Percentiles rank a stretch among this genome's conserved stretches.
Conservation (phyloP, 2,797 vertebrate genomes). For the Catostomus latipinnis region DNA sequence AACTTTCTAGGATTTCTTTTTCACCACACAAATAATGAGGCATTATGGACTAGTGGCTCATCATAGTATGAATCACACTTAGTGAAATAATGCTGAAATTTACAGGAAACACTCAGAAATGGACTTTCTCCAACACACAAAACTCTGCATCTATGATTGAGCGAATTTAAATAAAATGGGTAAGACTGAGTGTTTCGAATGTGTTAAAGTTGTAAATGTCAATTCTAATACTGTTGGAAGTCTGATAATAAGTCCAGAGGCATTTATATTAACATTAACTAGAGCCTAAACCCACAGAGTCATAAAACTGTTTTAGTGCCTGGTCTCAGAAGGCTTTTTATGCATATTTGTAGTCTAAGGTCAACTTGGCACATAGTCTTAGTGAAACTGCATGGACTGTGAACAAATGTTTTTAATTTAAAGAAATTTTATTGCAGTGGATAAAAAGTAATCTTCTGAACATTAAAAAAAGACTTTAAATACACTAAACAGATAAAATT, state of each 20-base stretch:
- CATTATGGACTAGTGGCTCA: neutral
- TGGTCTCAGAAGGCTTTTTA: slow-evolving; percentile 29
- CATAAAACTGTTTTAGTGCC: slow-evolving; percentile 35
- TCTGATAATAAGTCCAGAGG: slow-evolving; percentile 31
- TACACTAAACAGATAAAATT: too few species aligned
- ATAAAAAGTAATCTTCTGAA: neutral
- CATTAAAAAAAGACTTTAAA: too few species aligned
- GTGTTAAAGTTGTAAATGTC: too few species aligned
- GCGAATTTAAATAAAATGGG: neutral
- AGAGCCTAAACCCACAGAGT: slow-evolving; percentile 33
- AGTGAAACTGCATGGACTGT: slow-evolving; percentile 13
- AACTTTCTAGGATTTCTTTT: neutral
- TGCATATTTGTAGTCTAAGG: slow-evolving; percentile 42
- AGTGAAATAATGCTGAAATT: neutral
- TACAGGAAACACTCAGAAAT: neutral
- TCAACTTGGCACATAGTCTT: slow-evolving; percentile 50
- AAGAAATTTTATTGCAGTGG: slow-evolving; percentile 5
- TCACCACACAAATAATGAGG: slow-evolving; percentile 13
- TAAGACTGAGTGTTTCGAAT: too few species aligned
- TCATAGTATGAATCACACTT: neutral
- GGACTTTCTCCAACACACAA: neutral
- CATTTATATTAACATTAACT: slow-evolving; percentile 32
- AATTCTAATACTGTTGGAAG: too few species aligned
- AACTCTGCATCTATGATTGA: neutral
- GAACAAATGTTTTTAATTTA: slow-evolving; percentile 66